These are phyloP conservation scores for Dolomedes plantarius DNA, from an alignment of 2,888 invertebrate species.

Conservation along the genomic window DNA sequence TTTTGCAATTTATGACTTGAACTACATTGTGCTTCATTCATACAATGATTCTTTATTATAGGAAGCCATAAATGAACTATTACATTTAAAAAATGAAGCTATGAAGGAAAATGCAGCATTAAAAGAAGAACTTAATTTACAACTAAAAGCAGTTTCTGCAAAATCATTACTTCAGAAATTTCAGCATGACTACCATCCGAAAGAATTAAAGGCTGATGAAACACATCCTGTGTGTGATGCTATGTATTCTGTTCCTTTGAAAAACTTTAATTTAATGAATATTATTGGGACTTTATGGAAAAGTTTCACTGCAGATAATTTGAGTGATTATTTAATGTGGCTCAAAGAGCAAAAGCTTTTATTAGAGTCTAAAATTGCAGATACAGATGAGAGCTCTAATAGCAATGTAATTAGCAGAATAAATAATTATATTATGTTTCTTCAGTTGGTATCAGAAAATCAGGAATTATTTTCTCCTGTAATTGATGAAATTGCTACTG, in stretches of 20 bases:
- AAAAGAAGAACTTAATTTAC: constrained; percentile 14
- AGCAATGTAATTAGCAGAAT: constrained; percentile 31
- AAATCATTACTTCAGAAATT: not conserved
- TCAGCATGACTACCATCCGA: not conserved
- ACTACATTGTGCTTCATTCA: too few species aligned
- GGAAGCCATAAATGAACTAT: constrained; percentile 80
- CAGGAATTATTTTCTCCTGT: constrained; percentile 16
- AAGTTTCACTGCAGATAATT: not conserved
- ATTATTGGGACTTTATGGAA: not conserved
- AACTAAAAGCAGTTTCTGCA: not conserved
- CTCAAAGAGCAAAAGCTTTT: constrained; percentile 32
- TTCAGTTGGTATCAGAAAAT: constrained; percentile 15
- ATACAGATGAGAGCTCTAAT: not conserved
- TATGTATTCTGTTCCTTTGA: not conserved
- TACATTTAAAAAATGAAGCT: constrained; percentile 55
- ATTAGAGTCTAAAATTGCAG: not conserved
- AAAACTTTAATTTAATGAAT: not conserved
- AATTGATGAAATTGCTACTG: constrained; percentile 28
- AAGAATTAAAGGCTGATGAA: not conserved
- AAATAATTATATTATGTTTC: constrained; percentile 38
- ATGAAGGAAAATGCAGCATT: constrained; percentile 36
- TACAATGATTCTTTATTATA: too few species aligned
- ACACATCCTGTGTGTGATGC: not conserved
- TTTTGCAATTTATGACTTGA: too few species aligned
- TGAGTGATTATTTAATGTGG: constrained; percentile 18